Evolutionary conservation across 2,113 vertebrate genomes (phyloP).

Genomic region (Heliornis fulica): DNA sequence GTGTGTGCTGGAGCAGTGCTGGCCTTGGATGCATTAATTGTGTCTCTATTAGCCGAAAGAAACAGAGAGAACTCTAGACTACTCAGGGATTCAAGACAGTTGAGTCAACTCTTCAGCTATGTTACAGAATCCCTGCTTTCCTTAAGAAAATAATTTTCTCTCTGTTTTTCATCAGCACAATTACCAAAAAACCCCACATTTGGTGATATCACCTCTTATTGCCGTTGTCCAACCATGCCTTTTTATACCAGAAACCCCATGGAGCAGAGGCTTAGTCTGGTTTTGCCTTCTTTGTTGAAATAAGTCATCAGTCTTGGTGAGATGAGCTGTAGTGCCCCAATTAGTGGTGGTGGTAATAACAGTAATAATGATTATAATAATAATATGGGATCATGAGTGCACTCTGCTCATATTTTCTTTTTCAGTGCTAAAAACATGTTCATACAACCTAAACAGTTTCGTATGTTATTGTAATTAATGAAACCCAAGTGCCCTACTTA

Average conservation of each 20-base stretch:
- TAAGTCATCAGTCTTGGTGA: neutral
- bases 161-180: neutral
- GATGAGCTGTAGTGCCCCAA: neutral
- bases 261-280: neutral
- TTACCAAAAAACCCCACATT: neutral
- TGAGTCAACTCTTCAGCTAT: neutral
- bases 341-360: neutral
- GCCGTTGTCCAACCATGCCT: neutral
- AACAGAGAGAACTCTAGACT: neutral
- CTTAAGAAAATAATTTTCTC: neutral
- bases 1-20: neutral
- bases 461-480: slow-evolving; percentile 35
- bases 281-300: neutral
- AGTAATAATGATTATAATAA: neutral
- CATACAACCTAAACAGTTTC: neutral
- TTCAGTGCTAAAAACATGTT: neutral
- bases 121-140: neutral
- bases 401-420: neutral
- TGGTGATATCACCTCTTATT: neutral
- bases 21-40: neutral
- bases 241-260: neutral
- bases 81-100: neutral
- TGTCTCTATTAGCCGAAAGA: neutral
- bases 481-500: slow-evolving; percentile 5
- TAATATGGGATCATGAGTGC: neutral